phyloP scores from a whole-genome alignment of 2,797 vertebrate genomes.

The Tadarida brasiliensis region DNA sequence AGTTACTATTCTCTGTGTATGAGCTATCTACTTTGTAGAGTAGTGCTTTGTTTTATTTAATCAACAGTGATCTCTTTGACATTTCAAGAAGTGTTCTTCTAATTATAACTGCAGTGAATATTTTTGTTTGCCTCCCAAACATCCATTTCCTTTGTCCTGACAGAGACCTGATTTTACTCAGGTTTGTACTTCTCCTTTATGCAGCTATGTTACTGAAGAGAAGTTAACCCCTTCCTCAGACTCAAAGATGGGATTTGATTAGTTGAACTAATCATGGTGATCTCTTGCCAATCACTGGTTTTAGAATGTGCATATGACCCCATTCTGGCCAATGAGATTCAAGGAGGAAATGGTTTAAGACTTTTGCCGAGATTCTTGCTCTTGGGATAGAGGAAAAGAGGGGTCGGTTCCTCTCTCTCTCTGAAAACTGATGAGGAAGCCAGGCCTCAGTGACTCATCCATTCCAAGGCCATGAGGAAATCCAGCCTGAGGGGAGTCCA shows the following conservation, averaged over 20 bases:
- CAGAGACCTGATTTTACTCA: not conserved
- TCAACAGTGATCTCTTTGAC: not conserved
- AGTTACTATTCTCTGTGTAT: not conserved
- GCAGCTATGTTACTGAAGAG: not conserved
- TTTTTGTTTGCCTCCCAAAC: not conserved
- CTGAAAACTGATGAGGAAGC: not conserved
- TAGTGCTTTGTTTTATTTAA: not conserved
- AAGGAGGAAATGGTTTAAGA: not conserved
- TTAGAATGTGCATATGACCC: not conserved
- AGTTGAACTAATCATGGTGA: not conserved
- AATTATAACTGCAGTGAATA: not conserved
- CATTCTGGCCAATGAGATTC: not conserved
- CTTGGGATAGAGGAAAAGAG: not conserved
- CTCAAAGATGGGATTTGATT: not conserved
- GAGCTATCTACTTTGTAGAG: not conserved
- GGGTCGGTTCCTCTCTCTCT: not conserved
- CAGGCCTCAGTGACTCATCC: not conserved
- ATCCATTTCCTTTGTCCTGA: not conserved
- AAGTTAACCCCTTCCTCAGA: not conserved
- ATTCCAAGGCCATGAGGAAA: not conserved
- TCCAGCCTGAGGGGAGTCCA: not conserved
- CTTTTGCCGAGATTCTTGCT: not conserved
- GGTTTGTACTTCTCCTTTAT: not conserved
- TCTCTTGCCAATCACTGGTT: not conserved
- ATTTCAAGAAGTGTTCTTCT: conserved; percentile 1